Percentiles rank a stretch among this genome's conserved stretches.
These are phyloP conservation scores for Pilophorus perplexus DNA, from an alignment of 2,888 invertebrate genomes.

Conservation along the genomic window DNA sequence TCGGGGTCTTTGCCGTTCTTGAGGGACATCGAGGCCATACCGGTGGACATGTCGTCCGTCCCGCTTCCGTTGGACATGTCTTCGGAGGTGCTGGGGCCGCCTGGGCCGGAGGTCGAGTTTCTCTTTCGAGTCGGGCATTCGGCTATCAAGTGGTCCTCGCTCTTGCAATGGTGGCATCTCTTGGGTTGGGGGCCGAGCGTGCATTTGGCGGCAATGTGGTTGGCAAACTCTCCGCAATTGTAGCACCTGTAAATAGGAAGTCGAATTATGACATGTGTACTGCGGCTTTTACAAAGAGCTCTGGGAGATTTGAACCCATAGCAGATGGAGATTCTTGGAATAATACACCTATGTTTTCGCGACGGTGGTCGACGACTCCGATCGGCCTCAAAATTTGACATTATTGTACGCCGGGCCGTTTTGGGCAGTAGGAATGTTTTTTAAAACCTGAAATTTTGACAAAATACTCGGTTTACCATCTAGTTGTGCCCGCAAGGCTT, in stretches of 20 bases:
- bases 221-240: slow-evolving; percentile 89
- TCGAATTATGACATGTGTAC: too few relatives aligned
- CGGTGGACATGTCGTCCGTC: slow-evolving; percentile 33
- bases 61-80: slow-evolving; percentile 36
- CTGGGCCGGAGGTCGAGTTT: slow-evolving; percentile 43
- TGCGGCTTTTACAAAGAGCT: slow-evolving; percentile 42
- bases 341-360: too few relatives aligned
- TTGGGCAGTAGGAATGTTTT: too few relatives aligned
- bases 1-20: slow-evolving; percentile 32
- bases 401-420: too few relatives aligned
- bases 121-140: slow-evolving; percentile 67
- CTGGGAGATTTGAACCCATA: neutral
- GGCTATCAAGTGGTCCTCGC: slow-evolving; percentile 82
- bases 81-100: slow-evolving; percentile 40
- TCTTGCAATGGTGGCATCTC: slow-evolving; percentile 85
- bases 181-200: slow-evolving; percentile 84
- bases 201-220: slow-evolving; percentile 89
- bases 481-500: too few relatives aligned
- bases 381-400: too few relatives aligned
- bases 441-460: too few relatives aligned
- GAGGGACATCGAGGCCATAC: slow-evolving; percentile 39
- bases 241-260: slow-evolving; percentile 78
- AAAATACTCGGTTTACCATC: too few relatives aligned
- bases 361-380: too few relatives aligned
- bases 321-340: too few relatives aligned